These are phyloP conservation scores for Physeter macrocephalus DNA, from an alignment of 2,113 vertebrate genomes.

Conservation along the genomic window DNA sequence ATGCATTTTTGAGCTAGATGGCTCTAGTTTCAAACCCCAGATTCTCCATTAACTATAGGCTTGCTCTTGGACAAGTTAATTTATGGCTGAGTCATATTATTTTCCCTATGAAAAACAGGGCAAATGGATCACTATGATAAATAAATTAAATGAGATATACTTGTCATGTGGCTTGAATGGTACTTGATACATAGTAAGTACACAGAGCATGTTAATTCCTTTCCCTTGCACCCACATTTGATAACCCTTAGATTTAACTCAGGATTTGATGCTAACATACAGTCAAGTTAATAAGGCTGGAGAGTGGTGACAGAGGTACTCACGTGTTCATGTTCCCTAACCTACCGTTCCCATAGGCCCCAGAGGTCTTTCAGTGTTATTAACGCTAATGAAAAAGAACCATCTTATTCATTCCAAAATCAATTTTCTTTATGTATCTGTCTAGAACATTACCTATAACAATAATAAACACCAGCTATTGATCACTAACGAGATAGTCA, in stretches of 20 bases:
- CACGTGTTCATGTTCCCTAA: background rate
- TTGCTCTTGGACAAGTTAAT: background rate
- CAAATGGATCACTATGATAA: background rate
- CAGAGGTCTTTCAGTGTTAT: background rate
- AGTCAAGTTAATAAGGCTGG: background rate
- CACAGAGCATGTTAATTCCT: background rate
- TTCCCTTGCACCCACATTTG: background rate
- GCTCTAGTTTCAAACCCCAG: background rate
- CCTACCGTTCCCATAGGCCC: background rate
- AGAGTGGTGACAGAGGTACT: background rate
- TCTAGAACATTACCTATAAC: background rate
- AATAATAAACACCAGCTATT: conserved; percentile 23
- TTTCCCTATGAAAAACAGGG: background rate
- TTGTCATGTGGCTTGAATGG: background rate
- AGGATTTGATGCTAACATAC: background rate
- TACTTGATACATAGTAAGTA: background rate
- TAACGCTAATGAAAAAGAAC: background rate
- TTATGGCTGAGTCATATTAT: background rate
- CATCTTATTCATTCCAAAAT: conserved; percentile 22
- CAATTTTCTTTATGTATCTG: conserved; percentile 20
- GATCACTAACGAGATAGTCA: conserved; percentile 24
- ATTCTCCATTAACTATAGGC: background rate
- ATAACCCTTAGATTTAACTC: background rate
- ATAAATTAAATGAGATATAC: background rate
- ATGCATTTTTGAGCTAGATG: background rate